phyloP scores from a whole-genome alignment of 2,888 invertebrate species.

The Euphydryas editha region DNA sequence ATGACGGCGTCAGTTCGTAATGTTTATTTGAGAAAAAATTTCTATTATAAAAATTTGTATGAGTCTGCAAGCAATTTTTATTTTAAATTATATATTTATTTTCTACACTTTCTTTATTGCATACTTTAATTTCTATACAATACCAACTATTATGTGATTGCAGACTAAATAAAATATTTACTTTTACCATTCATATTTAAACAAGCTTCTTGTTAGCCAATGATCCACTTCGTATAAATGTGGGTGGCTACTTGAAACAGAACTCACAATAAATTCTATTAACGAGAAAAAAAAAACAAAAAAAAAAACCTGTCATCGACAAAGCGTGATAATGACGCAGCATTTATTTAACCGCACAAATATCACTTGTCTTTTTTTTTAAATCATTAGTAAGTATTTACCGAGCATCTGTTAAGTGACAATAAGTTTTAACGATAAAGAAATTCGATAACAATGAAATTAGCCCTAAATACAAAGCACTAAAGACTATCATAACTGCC shows the following conservation, averaged over 20 bases:
- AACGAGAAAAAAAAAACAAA: slow-evolving; percentile 23
- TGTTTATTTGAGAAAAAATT: no score
- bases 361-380: slow-evolving; percentile 25
- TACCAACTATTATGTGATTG: not conserved
- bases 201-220: not conserved
- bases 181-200: not conserved
- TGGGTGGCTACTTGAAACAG: not conserved
- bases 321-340: slow-evolving; percentile 20
- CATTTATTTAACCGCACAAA: slow-evolving; percentile 28
- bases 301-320: slow-evolving; percentile 29
- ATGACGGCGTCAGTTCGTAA: no score
- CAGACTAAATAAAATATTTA: not conserved
- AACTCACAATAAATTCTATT: slow-evolving; percentile 8
- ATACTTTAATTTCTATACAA: not conserved
- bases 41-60: no score
- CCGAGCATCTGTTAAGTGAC: slow-evolving; percentile 47
- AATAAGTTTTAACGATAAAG: slow-evolving; percentile 16
- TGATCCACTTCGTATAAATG: not conserved
- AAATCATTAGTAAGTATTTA: slow-evolving; percentile 46
- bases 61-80: no score
- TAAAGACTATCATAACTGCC: slow-evolving; percentile 14
- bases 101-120: no score
- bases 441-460: not conserved
- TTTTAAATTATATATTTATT: no score
- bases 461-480: not conserved